Conservation (phyloP, 92 coral and sea anemone genomes). For the Paragorgia papillata region DNA sequence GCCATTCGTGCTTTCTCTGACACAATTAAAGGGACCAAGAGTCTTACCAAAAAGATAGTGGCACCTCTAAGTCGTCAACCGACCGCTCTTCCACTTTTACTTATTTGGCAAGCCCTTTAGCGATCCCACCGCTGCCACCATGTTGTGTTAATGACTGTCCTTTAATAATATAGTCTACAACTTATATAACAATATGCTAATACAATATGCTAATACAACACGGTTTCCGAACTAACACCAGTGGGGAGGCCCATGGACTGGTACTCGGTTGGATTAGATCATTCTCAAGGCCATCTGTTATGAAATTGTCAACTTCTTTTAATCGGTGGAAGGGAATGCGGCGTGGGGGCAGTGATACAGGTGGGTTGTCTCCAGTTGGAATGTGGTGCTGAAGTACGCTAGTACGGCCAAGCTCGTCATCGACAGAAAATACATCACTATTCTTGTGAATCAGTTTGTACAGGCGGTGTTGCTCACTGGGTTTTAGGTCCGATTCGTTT, state of each 20-base stretch:
- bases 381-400: slow-evolving; percentile 38
- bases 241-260: slow-evolving; percentile 32
- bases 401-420: slow-evolving; percentile 42
- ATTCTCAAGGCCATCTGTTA: slow-evolving; percentile 2
- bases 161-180: too few species aligned
- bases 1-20: slow-evolving; percentile 2
- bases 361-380: not conserved
- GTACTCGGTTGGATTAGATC: slow-evolving; percentile 18
- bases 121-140: slow-evolving; percentile 35
- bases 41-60: slow-evolving; percentile 8
- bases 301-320: too few species aligned
- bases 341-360: too few species aligned
- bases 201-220: too few species aligned
- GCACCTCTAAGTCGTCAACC: slow-evolving; percentile 34
- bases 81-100: slow-evolving; percentile 30
- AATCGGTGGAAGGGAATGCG: too few species aligned
- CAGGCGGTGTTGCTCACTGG: not conserved
- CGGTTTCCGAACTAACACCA: slow-evolving; percentile 7
- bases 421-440: slow-evolving; percentile 36
- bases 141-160: slow-evolving; percentile 27
- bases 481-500: not conserved
- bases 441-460: not conserved
- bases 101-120: not conserved
- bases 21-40: not conserved
- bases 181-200: too few species aligned